Evolutionary conservation across 2,888 invertebrate species (phyloP), one percentile per base, ranked within the genome.

Genomic region (Beris morrisii): DNA sequence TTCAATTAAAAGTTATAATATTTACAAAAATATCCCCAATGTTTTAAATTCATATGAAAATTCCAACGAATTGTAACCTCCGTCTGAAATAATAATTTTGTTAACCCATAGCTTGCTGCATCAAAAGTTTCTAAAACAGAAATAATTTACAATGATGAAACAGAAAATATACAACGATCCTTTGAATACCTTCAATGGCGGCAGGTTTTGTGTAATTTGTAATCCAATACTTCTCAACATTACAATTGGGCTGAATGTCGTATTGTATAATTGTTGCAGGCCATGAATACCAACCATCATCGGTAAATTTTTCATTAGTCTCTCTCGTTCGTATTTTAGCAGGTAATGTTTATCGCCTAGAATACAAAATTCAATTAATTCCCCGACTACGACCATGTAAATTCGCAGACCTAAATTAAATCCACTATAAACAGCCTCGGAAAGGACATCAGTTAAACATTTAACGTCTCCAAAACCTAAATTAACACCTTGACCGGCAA

Each of bases 401-500:
- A 48, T 32, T 11, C 6, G 13, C 6, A 44, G 80, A 89, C 91
- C 87, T 58, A 95, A 80, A 73, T 88, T 86, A 63, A 87, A 84
- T 3, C 98, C 98, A 67, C 85, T 82, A 74, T 87, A 87, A 0
- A 87, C 82, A 0, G 91, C 87, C 28, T 90, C 85, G 0, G 88
- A 85, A 13, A 99, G 80, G 12, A 87, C 77, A 56, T 87, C 82
- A 0, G 88, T 85, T n/a, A 99, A 83, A 71, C 86, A 85, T 38
- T 84, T 82, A 0, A 96, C 89, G 82, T 99, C 99, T 6, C 95
- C 94, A 78, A 98, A 96, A 2, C 99, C 99, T 53, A 99, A 83
- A 83, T 99, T 99, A 0, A 97, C 95, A 6, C 99, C 99, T 82
- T 97, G 97, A 0, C 98, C 98, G 45, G 98, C 98, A 71, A 99